Evolutionary conservation across 2,888 invertebrate species (phyloP), one percentile per base, ranked within the genome.

Genomic region (Pandemis corylana): DNA sequence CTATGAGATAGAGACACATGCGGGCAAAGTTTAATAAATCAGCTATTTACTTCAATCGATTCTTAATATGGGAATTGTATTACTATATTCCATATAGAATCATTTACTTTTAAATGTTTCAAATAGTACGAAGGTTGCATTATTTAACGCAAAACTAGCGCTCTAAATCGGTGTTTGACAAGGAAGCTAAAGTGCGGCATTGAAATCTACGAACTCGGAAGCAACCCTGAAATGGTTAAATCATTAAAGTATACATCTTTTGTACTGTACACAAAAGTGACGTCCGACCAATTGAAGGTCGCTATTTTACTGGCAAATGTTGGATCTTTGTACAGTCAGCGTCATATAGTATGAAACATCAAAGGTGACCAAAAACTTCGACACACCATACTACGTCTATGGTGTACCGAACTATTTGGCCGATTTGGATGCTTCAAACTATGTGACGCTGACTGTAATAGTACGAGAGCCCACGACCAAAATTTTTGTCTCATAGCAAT

Each of bases 151-250:
- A 3, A 75, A 71, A 51, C 63, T 36, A 75, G 66, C 53, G 49
- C 42, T 70, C 63, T 62, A 70, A 73, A 72, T 72, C 63, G 67
- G 61, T 41, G 62, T 62, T 73, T 76, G 69, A 76, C 69, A 72
- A 76, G 76, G 76, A 73, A 76, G 76, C 72, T 67, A 76, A 71
- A 49, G 61, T 36, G n/a, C 56, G 76, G 66, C 76, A 76, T 73
- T 76, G 76, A 76, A 61, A 62, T 61, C 75, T 72, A 70, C 68
- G 64, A 76, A 80, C 78, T 72, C 68, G 85, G 86, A 85, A 85
- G 80, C 82, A 83, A 85, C 87, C 85, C 80, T 86, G 86, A 80
- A 77, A 77, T 76, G 76, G 79, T 80, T 75, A 77, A 83, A 83
- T 83, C 79, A 78, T 76, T 78, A 81, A 77, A 79, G 80, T 77